Conservation (phyloP, 2,888 invertebrate genomes). For the Rosalia funebris region DNA sequence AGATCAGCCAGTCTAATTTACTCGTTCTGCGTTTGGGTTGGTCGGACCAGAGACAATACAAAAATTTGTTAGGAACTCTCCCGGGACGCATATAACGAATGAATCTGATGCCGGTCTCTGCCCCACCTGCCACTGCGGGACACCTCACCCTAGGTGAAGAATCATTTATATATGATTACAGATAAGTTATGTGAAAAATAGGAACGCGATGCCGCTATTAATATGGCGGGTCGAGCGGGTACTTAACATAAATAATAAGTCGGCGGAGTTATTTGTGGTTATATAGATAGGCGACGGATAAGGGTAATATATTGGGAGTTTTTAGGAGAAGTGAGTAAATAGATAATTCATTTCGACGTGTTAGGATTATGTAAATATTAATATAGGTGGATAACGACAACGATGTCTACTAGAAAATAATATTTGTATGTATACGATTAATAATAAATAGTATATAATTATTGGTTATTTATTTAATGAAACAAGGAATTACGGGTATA, state of each 20-base stretch:
- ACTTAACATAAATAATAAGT: constrained; percentile 35
- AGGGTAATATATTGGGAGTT: neutral
- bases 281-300: neutral
- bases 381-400: too few relatives aligned
- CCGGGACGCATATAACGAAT: constrained; percentile 48
- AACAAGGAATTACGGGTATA: too few relatives aligned
- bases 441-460: too few relatives aligned
- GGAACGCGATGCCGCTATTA: constrained; percentile 48
- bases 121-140: constrained; percentile 52
- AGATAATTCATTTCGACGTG: neutral
- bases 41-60: constrained; percentile 41
- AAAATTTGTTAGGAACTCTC: constrained; percentile 53
- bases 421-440: too few relatives aligned
- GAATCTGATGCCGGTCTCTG: constrained; percentile 47
- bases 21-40: constrained; percentile 14
- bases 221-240: constrained; percentile 35
- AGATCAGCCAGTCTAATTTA: constrained; percentile 26
- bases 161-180: constrained; percentile 54
- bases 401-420: too few relatives aligned
- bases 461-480: too few relatives aligned
- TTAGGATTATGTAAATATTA: neutral
- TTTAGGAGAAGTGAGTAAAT: neutral
- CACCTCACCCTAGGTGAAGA: constrained; percentile 56
- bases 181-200: constrained; percentile 52
- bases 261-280: neutral